A percentile compares a stretch with the other conserved stretches of the same genome.
phyloP scores from a whole-genome alignment of 1,140 invertebrate species.

The Diploscapter pachys region DNA sequence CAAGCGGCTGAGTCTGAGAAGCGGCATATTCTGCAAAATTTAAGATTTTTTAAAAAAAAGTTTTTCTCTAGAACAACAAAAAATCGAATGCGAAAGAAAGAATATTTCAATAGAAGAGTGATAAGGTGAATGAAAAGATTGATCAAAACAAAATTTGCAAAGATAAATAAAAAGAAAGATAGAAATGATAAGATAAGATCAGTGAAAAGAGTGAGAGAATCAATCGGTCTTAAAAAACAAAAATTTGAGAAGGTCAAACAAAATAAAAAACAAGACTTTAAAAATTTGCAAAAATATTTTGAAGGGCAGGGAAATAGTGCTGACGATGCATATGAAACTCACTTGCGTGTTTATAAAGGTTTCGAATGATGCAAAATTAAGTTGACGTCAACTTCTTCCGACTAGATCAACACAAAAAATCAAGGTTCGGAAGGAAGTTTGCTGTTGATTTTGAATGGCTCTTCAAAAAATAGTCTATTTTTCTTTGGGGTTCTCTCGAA shows the following conservation, averaged over 20 bases:
- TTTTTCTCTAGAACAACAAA: neutral
- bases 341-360: no score
- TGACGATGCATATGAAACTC: no score
- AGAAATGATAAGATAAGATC: no score
- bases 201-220: slow-evolving; percentile 9
- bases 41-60: neutral
- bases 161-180: no score
- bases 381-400: no score
- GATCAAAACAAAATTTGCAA: no score
- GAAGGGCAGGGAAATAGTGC: neutral
- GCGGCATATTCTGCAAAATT: slow-evolving; percentile 15
- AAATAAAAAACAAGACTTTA: neutral
- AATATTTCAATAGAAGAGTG: no score
- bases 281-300: neutral
- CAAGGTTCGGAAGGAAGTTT: neutral
- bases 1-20: slow-evolving; percentile 40
- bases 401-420: neutral
- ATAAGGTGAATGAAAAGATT: neutral
- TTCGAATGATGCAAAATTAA: no score
- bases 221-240: neutral
- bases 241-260: neutral
- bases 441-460: neutral
- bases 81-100: neutral
- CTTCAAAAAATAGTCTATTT: neutral
- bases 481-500: neutral